phyloP scores from a whole-genome alignment of 2,888 invertebrate species.

The Digitonthophagus gazella region DNA sequence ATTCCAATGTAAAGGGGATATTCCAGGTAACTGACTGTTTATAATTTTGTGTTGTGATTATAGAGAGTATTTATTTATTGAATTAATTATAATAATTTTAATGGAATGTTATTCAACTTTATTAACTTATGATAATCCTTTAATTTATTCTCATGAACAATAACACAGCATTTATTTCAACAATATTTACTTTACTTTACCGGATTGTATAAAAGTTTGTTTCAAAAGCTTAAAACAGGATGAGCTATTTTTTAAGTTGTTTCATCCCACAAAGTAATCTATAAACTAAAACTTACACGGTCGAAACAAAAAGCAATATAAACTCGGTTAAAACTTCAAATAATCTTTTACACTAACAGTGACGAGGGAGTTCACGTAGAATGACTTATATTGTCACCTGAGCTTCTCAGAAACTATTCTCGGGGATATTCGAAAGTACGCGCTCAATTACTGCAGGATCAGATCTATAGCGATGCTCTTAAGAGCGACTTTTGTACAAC shows the following conservation, averaged over 20 bases:
- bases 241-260: background rate
- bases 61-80: too few relatives aligned
- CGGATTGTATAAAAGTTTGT: background rate
- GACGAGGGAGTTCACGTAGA: background rate
- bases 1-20: too few relatives aligned
- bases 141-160: too few relatives aligned
- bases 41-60: too few relatives aligned
- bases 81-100: too few relatives aligned
- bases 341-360: background rate
- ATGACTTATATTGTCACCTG: slow-evolving; percentile 25
- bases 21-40: too few relatives aligned
- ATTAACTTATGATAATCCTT: too few relatives aligned
- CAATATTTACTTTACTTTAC: too few relatives aligned
- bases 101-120: too few relatives aligned
- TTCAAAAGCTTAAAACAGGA: background rate
- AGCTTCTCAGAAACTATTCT: background rate
- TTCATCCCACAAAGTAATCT: background rate
- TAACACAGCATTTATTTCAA: too few relatives aligned
- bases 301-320: background rate
- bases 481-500: background rate
- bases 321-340: background rate
- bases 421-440: slow-evolving; percentile 19
- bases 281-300: background rate
- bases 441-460: slow-evolving; percentile 25
- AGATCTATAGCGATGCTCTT: slow-evolving; percentile 18